phyloP scores from a whole-genome alignment of 2,888 invertebrate genomes.

The Lacanobia wlatinum region DNA sequence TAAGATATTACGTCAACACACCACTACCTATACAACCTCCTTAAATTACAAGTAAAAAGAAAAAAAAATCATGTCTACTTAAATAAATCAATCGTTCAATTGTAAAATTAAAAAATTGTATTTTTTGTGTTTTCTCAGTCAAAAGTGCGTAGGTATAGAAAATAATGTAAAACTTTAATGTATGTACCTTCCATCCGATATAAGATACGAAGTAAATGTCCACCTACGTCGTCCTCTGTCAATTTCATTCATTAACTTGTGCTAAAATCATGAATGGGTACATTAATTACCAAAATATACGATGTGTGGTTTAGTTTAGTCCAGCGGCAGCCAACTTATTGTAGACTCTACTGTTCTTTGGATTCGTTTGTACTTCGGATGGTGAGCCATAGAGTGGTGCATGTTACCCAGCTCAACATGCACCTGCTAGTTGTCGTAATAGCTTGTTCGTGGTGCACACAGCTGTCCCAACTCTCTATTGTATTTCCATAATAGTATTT shows the following conservation, averaged over 20 bases:
- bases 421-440: slow-evolving; percentile 63
- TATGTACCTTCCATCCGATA: slow-evolving; percentile 41
- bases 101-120: slow-evolving; percentile 4
- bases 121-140: not conserved
- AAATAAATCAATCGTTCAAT: not conserved
- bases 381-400: slow-evolving; percentile 49
- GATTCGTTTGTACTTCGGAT: slow-evolving; percentile 17
- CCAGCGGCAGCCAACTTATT: slow-evolving; percentile 6
- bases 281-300: slow-evolving; percentile 22
- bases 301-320: slow-evolving; percentile 20
- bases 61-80: not conserved
- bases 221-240: slow-evolving; percentile 48
- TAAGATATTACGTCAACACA: slow-evolving; percentile 72
- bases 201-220: slow-evolving; percentile 34
- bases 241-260: slow-evolving; percentile 43
- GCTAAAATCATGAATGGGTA: slow-evolving; percentile 29
- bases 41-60: not conserved
- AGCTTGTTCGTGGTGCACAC: slow-evolving; percentile 68
- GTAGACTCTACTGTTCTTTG: not conserved
- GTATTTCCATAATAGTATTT: slow-evolving; percentile 72
- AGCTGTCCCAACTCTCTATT: slow-evolving; percentile 57
- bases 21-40: slow-evolving; percentile 12
- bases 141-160: slow-evolving; percentile 2
- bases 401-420: slow-evolving; percentile 81
- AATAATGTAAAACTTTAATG: slow-evolving; percentile 35